A percentile compares a stretch with the other conserved stretches of the same genome.
These are phyloP conservation scores for Eupithecia insigniata DNA, from an alignment of 2,888 invertebrate species.

Conservation along the genomic window DNA sequence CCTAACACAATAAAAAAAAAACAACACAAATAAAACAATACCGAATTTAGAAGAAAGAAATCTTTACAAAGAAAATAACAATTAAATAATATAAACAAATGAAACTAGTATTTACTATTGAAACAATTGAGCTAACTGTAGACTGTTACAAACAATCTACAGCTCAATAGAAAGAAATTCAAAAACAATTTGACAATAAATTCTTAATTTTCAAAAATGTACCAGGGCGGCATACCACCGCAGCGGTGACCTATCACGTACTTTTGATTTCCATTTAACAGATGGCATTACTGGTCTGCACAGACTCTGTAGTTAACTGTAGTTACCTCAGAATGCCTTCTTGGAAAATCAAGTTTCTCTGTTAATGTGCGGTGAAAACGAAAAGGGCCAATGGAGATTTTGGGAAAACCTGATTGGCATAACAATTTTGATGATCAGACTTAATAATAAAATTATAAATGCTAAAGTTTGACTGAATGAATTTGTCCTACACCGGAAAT, in stretches of 20 bases:
- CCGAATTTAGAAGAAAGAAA: too few species aligned
- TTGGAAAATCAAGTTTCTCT: constrained; percentile 42
- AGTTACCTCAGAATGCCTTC: constrained; percentile 41
- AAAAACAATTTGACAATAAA: not conserved
- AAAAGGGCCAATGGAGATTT: constrained; percentile 1
- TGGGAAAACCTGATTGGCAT: not conserved
- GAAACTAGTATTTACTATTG: too few species aligned
- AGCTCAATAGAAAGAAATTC: not conserved
- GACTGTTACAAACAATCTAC: too few species aligned
- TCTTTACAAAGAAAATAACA: too few species aligned
- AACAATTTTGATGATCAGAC: not conserved
- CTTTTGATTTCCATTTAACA: constrained; percentile 38
- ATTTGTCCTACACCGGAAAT: too few species aligned
- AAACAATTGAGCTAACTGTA: too few species aligned
- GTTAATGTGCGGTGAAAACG: constrained; percentile 31
- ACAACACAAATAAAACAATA: too few species aligned
- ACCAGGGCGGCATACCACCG: constrained; percentile 37
- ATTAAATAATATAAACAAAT: too few species aligned
- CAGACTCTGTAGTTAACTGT: constrained; percentile 29
- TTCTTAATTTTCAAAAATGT: constrained; percentile 15
- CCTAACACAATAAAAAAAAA: too few species aligned
- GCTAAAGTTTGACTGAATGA: too few species aligned
- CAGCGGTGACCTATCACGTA: constrained; percentile 43
- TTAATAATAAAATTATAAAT: too few species aligned
- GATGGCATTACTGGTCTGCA: constrained; percentile 38